A percentile compares a stretch with the other conserved stretches of the same genome.
Conservation (phyloP, 2,888 invertebrate genomes). For the Scotopteryx bipunctaria region DNA sequence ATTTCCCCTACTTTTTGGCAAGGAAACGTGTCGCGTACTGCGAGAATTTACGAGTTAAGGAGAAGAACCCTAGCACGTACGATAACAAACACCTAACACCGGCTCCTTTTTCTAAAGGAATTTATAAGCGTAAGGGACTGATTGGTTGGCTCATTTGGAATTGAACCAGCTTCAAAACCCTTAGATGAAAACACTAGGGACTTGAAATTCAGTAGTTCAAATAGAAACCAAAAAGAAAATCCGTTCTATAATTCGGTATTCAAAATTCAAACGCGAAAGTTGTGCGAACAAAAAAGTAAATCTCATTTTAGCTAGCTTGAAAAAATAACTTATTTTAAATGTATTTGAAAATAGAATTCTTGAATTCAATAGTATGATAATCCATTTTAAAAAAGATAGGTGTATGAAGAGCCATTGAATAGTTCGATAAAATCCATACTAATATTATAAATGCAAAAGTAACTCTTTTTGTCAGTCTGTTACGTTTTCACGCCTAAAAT, state of each 20-base stretch:
- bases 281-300: background rate
- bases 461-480: no score
- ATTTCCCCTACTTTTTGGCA: slow-evolving; percentile 23
- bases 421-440: no score
- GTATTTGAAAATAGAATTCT: no score
- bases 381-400: no score
- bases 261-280: background rate
- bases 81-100: slow-evolving; percentile 25
- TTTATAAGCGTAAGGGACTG: slow-evolving; percentile 5
- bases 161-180: background rate
- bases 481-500: no score
- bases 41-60: slow-evolving; percentile 36
- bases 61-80: slow-evolving; percentile 37
- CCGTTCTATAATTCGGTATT: background rate
- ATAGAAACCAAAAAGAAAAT: no score
- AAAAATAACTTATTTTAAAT: no score
- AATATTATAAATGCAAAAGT: no score
- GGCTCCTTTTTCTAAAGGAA: slow-evolving; percentile 5
- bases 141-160: slow-evolving; percentile 4
- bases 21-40: slow-evolving; percentile 30
- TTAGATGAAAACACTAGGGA: no score
- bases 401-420: no score
- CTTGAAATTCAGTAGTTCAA: no score
- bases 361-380: no score
- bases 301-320: background rate